Conservation (phyloP, 2,797 vertebrate genomes). For the Cacajao melanocephalus region DNA sequence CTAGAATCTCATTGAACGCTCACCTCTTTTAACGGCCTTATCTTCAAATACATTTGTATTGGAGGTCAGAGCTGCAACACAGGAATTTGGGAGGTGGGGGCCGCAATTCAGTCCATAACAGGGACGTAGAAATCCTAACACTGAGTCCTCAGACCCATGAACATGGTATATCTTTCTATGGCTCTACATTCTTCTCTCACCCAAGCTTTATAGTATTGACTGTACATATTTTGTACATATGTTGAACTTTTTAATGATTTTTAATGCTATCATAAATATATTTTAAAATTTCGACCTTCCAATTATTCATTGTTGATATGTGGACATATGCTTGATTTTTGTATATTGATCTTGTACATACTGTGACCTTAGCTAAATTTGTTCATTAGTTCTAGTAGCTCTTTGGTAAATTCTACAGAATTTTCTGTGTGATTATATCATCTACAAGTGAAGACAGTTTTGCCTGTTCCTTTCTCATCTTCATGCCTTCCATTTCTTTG, state of each 20-base stretch:
- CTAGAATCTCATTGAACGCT: not conserved
- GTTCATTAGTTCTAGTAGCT: not conserved
- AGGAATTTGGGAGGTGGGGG: not conserved
- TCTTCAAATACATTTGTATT: not conserved
- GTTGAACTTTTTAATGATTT: not conserved
- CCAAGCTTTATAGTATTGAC: not conserved
- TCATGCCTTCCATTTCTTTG: not conserved
- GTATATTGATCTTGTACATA: no score
- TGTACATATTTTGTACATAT: not conserved
- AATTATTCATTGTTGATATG: accelerated
- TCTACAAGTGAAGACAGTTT: not conserved
- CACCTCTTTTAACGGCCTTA: not conserved
- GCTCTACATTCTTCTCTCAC: not conserved
- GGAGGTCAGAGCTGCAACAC: not conserved
- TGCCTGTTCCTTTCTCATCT: not conserved
- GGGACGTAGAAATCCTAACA: not conserved
- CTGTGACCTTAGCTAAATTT: not conserved
- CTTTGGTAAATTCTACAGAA: not conserved
- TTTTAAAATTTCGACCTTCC: not conserved
- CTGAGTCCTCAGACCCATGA: not conserved
- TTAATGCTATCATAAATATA: not conserved
- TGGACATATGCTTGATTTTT: not conserved
- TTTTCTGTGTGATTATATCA: not conserved
- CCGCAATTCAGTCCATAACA: not conserved
- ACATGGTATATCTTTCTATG: accelerated